Evolutionary conservation across 2,113 vertebrate genomes (phyloP).

Genomic region (Amblyopsis rosae): DNA sequence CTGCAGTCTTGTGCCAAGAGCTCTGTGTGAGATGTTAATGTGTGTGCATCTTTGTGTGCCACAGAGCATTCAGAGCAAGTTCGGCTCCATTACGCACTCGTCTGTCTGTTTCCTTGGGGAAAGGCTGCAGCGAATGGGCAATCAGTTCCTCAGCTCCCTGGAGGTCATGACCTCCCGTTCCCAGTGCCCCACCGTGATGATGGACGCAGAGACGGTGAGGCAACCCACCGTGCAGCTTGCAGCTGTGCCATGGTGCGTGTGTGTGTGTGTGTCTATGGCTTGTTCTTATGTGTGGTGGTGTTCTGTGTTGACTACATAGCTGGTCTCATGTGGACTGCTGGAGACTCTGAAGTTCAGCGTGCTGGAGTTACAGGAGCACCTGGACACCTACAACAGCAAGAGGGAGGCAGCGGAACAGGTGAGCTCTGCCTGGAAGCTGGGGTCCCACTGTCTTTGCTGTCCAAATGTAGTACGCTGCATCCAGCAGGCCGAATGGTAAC

Average conservation of each 20-base stretch:
- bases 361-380: constrained; percentile 95
- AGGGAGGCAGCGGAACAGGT: constrained; percentile 93
- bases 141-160: constrained; percentile 92
- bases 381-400: constrained; percentile 95
- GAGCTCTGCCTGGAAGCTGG: constrained; percentile 40
- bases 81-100: constrained; percentile 87
- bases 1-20: background rate
- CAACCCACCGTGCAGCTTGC: background rate
- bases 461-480: background rate
- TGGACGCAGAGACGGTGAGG: constrained; percentile 98
- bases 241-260: background rate
- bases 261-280: constrained; percentile 27
- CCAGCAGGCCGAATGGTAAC: too few relatives aligned
- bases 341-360: constrained; percentile 97
- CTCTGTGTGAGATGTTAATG: background rate
- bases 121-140: constrained; percentile 90
- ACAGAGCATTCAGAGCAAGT: constrained; percentile 89
- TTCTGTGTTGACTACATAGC: constrained; percentile 71
- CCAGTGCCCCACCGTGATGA: constrained; percentile 92
- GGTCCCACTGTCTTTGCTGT: background rate
- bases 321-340: constrained; percentile 92
- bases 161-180: constrained; percentile 92
- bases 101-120: constrained; percentile 89
- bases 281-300: background rate
- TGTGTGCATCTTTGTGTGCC: background rate